phyloP scores from a whole-genome alignment of 2,888 invertebrate genomes.

The Heteromurus nitidus region DNA sequence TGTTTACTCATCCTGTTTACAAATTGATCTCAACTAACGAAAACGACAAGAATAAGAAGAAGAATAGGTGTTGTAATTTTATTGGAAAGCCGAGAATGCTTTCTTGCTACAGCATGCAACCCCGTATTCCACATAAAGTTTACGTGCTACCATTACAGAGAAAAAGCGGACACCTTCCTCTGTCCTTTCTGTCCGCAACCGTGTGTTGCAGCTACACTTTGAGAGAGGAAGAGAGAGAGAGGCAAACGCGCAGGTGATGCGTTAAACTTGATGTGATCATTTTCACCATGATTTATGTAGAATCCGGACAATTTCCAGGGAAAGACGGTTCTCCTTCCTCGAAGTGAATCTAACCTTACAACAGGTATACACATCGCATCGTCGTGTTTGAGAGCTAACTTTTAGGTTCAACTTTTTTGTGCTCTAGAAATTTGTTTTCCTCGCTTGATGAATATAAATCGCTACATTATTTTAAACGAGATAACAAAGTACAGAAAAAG shows the following conservation, averaged over 20 bases:
- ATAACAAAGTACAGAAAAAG: too few relatives aligned
- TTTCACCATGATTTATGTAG: conserved; percentile 55
- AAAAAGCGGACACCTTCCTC: too few relatives aligned
- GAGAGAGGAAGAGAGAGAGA: too few relatives aligned
- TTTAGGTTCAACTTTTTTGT: too few relatives aligned
- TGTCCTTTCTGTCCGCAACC: neutral
- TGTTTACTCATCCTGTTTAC: conserved; percentile 45
- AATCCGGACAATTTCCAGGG: conserved; percentile 8
- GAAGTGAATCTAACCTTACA: too few relatives aligned
- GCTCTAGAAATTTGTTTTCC: conserved; percentile 54
- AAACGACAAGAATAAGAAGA: conserved; percentile 3
- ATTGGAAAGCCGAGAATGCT: conserved; percentile 45
- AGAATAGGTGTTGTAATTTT: conserved; percentile 31
- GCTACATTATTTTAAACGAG: conserved; percentile 49
- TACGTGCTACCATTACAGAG: conserved; percentile 54
- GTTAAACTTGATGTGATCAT: conserved; percentile 48
- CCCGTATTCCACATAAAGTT: conserved; percentile 44
- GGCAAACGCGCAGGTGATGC: conserved; percentile 18
- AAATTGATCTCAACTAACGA: conserved; percentile 52
- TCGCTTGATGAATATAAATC: conserved; percentile 57
- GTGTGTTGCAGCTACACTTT: too few relatives aligned
- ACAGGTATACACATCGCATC: too few relatives aligned
- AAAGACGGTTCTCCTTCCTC: neutral
- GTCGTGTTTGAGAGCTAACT: too few relatives aligned
- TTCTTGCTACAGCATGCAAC: too few relatives aligned